Evolutionary conservation across 2,797 vertebrate species (phyloP), one percentile per base, ranked within the genome.

Genomic region (Gymnothorax reevesii): DNA sequence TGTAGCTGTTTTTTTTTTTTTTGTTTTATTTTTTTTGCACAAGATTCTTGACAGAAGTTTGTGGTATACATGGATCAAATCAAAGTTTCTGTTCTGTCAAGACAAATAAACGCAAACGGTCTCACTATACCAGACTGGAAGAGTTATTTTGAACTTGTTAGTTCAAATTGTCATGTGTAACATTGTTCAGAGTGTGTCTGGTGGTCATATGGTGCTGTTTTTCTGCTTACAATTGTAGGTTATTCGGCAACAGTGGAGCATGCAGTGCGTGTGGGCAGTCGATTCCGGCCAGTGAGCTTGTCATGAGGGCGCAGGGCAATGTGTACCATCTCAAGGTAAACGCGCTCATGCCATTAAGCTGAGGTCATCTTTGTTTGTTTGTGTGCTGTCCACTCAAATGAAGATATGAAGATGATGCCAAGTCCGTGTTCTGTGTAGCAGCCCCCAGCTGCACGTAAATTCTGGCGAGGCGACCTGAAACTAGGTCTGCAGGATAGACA

Each of bases 311-410:
- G 75, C 98, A 99, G 94, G 98, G 98, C 94, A 99, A 99, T 62
- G 98, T 99, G 92, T 99, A 99, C 96, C 98, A 99, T 96, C 98
- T 99, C 94, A 99, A 99, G 98, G 98, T 99, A 97, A 95, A 69
- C 10, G 0, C 22, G 15, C 12, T 25, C 60, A 66, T 85, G 71
- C 82, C 57, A 77, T 55, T 83, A 0, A 71, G 6, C 17, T 8
- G 25, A 25, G 64, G 9, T 66, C 64, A 25, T 66, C 64, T 66
- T 73, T 42, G 25, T 27, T 4, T 27, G 71, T 42, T 15, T 73
- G 71, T 15, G 12, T 12, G 25, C 27, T 73, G 9, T 73, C 20
- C 71, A 12, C 27, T 42, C 22, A 73, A 73, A 73, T 59, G 9
- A 59, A 59, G 57, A 62, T 62, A 62, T 62, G 20, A 62, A 62